These are phyloP conservation scores for Champsocephalus gunnari DNA, from an alignment of 2,797 vertebrate species.

Conservation along the genomic window DNA sequence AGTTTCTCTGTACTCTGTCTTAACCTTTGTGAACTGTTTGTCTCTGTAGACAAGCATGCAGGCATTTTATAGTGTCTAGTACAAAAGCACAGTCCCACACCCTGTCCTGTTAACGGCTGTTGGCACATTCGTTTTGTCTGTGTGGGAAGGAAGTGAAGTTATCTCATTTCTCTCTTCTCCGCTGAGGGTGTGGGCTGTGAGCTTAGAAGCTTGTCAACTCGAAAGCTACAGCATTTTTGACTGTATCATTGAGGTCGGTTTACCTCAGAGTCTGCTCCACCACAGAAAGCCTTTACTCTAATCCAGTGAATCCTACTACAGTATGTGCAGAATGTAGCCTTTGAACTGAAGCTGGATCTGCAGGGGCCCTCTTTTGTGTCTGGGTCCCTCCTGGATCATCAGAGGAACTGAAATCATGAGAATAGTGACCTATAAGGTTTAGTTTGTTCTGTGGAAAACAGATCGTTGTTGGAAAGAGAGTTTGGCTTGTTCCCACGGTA, in stretches of 20 bases:
- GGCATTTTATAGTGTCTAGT: constrained; percentile 28
- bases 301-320: constrained; percentile 19
- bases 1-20: constrained; percentile 24
- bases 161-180: constrained; percentile 56
- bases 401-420: constrained; percentile 55
- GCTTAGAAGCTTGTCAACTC: constrained; percentile 34
- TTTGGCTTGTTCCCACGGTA: constrained; percentile 13
- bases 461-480: constrained; percentile 12
- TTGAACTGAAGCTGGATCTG: constrained; percentile 49
- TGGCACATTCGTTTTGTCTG: constrained; percentile 55
- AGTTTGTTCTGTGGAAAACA: constrained; percentile 46
- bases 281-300: constrained; percentile 15
- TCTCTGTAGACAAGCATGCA: constrained; percentile 17
- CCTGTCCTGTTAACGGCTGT: constrained; percentile 54
- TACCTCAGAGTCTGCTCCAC: constrained; percentile 2
- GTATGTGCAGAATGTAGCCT: constrained; percentile 40
- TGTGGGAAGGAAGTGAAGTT: constrained; percentile 68
- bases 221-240: constrained; percentile 35
- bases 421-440: constrained; percentile 38
- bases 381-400: constrained; percentile 35
- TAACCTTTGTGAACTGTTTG: constrained; percentile 37
- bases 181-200: constrained; percentile 31
- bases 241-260: constrained; percentile 42
- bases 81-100: constrained; percentile 48
- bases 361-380: constrained; percentile 43